Conservation (phyloP, 1,140 invertebrate genomes). For the Bombus superbus region DNA sequence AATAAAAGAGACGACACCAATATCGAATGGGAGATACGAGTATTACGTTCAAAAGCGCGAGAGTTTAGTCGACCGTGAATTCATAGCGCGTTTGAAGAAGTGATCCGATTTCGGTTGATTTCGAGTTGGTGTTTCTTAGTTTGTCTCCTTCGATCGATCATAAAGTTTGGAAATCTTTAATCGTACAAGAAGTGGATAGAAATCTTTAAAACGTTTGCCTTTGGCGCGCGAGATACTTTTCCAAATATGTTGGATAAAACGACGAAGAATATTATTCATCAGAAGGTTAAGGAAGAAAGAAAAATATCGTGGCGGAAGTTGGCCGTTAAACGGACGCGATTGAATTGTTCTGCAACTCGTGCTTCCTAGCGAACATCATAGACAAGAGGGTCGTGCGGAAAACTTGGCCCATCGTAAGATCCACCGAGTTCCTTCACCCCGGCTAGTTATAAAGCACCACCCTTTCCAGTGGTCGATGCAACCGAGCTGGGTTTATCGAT, state of each 20-base stretch:
- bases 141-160: no score
- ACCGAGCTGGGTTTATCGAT: constrained; percentile 75
- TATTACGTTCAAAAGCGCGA: no score
- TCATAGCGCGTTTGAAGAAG: no score
- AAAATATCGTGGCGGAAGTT: background rate
- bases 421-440: constrained; percentile 80
- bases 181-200: no score
- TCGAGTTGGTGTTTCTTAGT: no score
- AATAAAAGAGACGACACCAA: no score
- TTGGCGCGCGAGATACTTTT: no score
- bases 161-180: no score
- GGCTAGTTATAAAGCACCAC: constrained; percentile 73
- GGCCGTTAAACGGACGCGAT: constrained; percentile 5
- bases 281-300: background rate
- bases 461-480: constrained; percentile 66
- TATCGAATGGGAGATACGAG: no score
- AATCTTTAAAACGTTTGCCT: no score
- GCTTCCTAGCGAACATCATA: constrained; percentile 4
- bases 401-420: constrained; percentile 65
- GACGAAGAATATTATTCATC: background rate
- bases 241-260: background rate
- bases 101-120: no score
- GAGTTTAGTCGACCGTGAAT: no score
- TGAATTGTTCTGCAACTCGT: constrained; percentile 17
- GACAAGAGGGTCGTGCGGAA: constrained; percentile 47